phyloP scores from a whole-genome alignment of 92 coral and sea anemone species.

The Umimayanthus kanabou region DNA sequence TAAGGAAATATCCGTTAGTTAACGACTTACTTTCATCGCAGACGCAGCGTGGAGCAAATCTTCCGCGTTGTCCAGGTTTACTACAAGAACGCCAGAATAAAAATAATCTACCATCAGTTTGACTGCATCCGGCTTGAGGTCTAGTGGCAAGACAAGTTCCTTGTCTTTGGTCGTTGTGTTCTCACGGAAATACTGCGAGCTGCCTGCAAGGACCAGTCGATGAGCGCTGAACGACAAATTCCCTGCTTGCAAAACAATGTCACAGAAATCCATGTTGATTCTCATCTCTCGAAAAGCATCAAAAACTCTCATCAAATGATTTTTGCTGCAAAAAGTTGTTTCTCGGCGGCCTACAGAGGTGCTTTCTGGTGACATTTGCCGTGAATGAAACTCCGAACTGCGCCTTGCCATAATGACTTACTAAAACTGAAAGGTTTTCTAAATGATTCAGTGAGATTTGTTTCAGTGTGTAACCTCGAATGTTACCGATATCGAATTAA shows the following conservation, averaged over 20 bases:
- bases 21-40: constrained; percentile 70
- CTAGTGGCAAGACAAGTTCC: constrained; percentile 59
- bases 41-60: constrained; percentile 68
- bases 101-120: constrained; percentile 74
- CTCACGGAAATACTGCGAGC: constrained; percentile 76
- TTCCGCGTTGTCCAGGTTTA: constrained; percentile 56
- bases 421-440: not conserved
- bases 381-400: constrained; percentile 34
- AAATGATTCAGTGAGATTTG: not conserved
- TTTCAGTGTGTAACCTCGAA: not conserved
- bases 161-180: constrained; percentile 27
- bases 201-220: constrained; percentile 74
- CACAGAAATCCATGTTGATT: constrained; percentile 79
- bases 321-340: constrained; percentile 34
- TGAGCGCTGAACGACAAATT: constrained; percentile 80
- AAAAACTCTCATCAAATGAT: constrained; percentile 43
- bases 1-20: not conserved
- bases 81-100: constrained; percentile 70
- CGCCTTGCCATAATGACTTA: constrained; percentile 24
- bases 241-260: constrained; percentile 67
- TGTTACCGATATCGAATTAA: no score
- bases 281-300: constrained; percentile 74
- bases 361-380: constrained; percentile 22
- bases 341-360: not conserved
- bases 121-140: constrained; percentile 66